Base-by-base conservation (phyloP, 2,888 invertebrate genomes). In the Scaptomyza polygonia region DNA sequence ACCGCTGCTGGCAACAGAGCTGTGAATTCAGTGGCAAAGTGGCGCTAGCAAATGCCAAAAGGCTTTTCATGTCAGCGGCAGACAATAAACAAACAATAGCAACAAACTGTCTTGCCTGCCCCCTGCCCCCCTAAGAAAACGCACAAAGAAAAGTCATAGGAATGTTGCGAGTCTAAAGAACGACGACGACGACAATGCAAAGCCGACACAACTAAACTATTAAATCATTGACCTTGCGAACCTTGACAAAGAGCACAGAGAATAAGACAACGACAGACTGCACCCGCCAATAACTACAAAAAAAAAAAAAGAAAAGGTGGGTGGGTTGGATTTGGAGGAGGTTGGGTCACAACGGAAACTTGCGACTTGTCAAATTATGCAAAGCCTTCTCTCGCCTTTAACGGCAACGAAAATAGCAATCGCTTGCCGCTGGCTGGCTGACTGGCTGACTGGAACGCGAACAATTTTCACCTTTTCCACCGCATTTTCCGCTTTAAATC, bases 171-270 rank as follows among this genome's bases (percentile, higher is more conserved):
- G 18, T 3, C 53, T 49, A 11, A 54, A 32, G 47, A 14, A 7
- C 12, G 32, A 32, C 30, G n/a, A n/a, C 34, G 30, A 71, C 59
- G 30, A 63, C 63, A 59, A 52, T 70, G 71, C 45, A 57, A 57
- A 58, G 58, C 59, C 45, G 63, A 62, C 58, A 59, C 64, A 58
- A 62, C 39, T 77, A 79, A 77, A 81, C 75, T 77, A 84, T 82
- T 82, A 86, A 84, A 84, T 76, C 85, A 85, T 85, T 86, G 84
- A 85, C 84, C 87, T 85, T 85, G 85, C 36, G 85, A 86, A 82
- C 87, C 85, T 85, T 86, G 78, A 78, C 82, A 71, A 67, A 69
- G 59, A 51, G 53, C 45, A 59, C 25, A 27, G n/a, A 18, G 61
- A 30, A 49, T 12, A 36, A 18, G 16, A 25, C 27, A 11, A 32